These are phyloP conservation scores for Ashinkailepas kermadecensis DNA, from an alignment of 2,888 invertebrate genomes.

Conservation along the genomic window DNA sequence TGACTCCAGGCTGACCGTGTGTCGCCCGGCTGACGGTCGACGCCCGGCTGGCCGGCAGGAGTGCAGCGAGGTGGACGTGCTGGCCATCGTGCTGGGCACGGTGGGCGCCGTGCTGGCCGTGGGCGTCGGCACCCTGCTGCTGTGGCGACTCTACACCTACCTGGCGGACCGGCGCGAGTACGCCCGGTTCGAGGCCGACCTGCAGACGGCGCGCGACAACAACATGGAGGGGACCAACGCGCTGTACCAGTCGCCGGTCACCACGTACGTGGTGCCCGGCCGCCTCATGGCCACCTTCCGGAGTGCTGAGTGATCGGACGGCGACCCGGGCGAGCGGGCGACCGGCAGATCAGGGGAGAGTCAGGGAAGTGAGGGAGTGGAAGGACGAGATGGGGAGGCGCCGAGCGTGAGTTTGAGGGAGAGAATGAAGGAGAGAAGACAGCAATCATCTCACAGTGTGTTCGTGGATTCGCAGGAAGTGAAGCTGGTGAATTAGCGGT, in stretches of 20 bases:
- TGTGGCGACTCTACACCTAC: constrained; percentile 34
- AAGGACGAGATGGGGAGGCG: no score
- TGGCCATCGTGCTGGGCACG: constrained; percentile 33
- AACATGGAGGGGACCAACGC: not conserved
- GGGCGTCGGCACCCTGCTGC: constrained; percentile 31
- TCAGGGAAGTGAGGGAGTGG: no score
- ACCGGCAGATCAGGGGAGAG: no score
- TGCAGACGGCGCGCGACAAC: not conserved
- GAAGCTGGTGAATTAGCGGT: no score
- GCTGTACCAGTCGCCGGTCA: not conserved
- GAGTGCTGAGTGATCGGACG: not conserved
- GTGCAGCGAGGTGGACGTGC: constrained; percentile 14
- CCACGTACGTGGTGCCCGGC: not conserved
- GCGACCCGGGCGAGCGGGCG: no score
- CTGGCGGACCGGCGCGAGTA: constrained; percentile 34
- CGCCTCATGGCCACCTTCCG: not conserved
- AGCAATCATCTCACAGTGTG: no score
- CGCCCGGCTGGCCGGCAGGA: not conserved
- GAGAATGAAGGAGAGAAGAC: no score
- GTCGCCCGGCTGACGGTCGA: no score
- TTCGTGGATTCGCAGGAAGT: no score
- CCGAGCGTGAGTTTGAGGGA: no score
- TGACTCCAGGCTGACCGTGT: no score
- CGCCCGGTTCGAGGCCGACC: constrained; percentile 31
- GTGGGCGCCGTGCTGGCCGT: constrained; percentile 33